Base-by-base conservation (phyloP, 2,888 invertebrate species). In the Nomada lathburiana region DNA sequence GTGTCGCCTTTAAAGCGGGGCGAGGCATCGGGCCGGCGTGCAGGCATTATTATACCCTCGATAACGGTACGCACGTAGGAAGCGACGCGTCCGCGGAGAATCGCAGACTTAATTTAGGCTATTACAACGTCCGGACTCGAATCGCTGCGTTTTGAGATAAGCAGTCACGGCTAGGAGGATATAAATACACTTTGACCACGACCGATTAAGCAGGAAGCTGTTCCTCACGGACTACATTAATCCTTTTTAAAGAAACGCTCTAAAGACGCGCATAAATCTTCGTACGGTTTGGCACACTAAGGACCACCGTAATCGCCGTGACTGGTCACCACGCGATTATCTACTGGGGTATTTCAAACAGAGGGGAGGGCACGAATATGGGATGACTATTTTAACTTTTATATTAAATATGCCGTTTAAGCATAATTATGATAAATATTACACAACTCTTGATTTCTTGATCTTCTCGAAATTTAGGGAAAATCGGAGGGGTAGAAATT, bases 51-150 rank as follows among this genome's bases (percentile, higher is more conserved):
- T 84, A 78, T 82, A 63, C 77, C 50, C 60, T 64, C 52, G 83
- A 80, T 86, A 87, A 85, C 80, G 87, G 82, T 74, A 76, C 55
- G 13, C 20, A 70, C 57, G 63, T 67, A 72, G 77, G 69, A 74
- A 76, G 76, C 9, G 26, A 16, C 71, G 72, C 50, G 75, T 47
- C 36, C 29, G 57, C 50, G 47, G 23, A 65, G 82, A 81, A 62
- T 52, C 74, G 80, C 80, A 26, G 65, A 84, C 83, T 87, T 84
- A 85, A 90, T 89, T 89, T 86, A 84, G 85, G 76, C 86, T 86
- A 86, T 89, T 89, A 88, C 85, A 67, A 70, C 70, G 73, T 62
- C 83, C 79, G 79, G 73, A 63, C 65, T 62, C 26, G 68, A 74
- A 63, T 75, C 64, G 67, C 59, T 65, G 80, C 82, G 78, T 84